Evolutionary conservation across 2,113 vertebrate genomes (phyloP).

Genomic region (human): GRCh38 chr3:192522501-192523000

Average conservation of each 20-base stretch:
- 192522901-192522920: background rate
- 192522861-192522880: background rate
- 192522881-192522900: background rate
- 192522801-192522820: background rate
- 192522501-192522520: background rate
- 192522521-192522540: background rate
- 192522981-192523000: background rate
- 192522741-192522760: background rate
- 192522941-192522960: background rate
- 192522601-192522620: background rate
- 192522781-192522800: background rate
- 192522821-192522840: background rate
- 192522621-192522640: background rate
- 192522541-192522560: background rate
- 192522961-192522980: background rate
- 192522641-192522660: background rate
- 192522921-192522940: background rate
- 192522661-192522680: background rate
- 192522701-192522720: background rate
- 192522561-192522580: background rate
- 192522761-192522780: background rate
- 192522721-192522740: background rate
- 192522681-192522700: background rate
- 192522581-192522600: background rate
- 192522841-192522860: background rate